Conservation (phyloP, 2,797 vertebrate species). For the Gadopsis bispinosus region DNA sequence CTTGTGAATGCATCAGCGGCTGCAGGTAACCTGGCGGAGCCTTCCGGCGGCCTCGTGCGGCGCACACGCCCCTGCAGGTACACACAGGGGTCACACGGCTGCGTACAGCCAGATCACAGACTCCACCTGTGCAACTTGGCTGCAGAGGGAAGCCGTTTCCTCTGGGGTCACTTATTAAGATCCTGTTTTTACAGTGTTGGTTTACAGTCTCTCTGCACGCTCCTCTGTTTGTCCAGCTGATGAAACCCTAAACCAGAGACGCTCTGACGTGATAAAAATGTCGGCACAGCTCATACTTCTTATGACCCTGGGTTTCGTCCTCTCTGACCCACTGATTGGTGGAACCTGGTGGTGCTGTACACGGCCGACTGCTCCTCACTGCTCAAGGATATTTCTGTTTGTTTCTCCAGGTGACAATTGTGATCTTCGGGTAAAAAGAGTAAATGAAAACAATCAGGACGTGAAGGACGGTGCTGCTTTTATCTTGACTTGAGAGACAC, state of each 20-base stretch:
- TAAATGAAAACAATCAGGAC: background rate
- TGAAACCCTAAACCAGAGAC: no score
- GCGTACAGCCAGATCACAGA: slow-evolving; percentile 56
- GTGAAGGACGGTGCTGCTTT: no score
- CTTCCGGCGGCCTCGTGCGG: slow-evolving; percentile 45
- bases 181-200: background rate
- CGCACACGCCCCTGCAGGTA: slow-evolving; percentile 71
- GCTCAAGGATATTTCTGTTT: no score
- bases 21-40: slow-evolving; percentile 30
- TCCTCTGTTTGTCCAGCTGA: no score
- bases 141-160: slow-evolving; percentile 1
- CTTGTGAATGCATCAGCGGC: slow-evolving; percentile 23
- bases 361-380: no score
- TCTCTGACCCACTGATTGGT: background rate
- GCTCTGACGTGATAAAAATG: no score
- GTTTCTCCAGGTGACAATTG: background rate
- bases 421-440: background rate
- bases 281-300: no score
- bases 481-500: no score
- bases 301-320: no score
- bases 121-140: slow-evolving; percentile 58
- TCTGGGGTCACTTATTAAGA: background rate
- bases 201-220: background rate
- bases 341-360: background rate
- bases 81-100: slow-evolving; percentile 66